Conservation (phyloP, 2,797 vertebrate genomes). For the Microtus californicus region DNA sequence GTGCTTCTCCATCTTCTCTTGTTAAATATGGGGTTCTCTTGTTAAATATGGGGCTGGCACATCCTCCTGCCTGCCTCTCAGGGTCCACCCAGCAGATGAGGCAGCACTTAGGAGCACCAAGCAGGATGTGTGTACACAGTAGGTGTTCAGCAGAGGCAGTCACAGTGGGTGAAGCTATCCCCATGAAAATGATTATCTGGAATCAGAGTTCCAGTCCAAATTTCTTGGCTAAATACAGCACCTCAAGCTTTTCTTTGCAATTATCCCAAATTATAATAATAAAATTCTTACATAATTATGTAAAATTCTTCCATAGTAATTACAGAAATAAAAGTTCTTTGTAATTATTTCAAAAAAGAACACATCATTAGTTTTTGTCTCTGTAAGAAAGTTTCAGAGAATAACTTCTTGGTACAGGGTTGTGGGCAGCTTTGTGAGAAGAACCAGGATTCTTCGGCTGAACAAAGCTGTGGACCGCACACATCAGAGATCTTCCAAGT, state of each 20-base stretch:
- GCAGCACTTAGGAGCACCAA: background rate
- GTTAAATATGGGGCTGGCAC: background rate
- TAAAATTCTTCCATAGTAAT: background rate
- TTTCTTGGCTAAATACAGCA: conserved; percentile 1
- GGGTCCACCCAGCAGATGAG: background rate
- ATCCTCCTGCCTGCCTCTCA: background rate
- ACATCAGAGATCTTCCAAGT: background rate
- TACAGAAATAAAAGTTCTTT: background rate
- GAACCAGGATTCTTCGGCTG: background rate
- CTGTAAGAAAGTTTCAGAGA: conserved; percentile 18
- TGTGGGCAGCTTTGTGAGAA: background rate
- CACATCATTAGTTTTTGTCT: background rate
- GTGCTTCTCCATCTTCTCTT: background rate
- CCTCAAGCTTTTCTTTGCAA: background rate
- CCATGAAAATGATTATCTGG: background rate
- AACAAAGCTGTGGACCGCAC: background rate
- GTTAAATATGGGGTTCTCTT: background rate
- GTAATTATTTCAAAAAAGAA: background rate
- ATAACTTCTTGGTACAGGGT: background rate
- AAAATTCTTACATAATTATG: background rate
- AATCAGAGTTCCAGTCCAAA: background rate
- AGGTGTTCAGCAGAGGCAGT: background rate
- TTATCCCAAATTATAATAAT: background rate
- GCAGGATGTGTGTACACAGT: background rate
- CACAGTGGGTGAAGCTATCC: background rate